phyloP scores from a whole-genome alignment of 2,888 invertebrate genomes.

The Pollenia angustigena region DNA sequence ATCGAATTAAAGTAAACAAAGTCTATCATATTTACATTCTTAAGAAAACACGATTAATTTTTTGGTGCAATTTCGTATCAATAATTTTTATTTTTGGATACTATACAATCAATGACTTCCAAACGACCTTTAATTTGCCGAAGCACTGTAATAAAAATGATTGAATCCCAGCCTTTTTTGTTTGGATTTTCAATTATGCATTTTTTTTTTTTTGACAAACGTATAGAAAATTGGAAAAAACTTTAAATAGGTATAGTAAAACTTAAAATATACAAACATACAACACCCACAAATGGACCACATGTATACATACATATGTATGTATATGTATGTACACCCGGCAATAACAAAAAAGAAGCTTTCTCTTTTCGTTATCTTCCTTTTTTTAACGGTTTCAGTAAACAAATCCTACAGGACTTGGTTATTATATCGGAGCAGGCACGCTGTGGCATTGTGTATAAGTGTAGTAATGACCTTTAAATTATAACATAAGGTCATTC shows the following conservation, averaged over 20 bases:
- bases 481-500: slow-evolving; percentile 59
- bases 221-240: neutral
- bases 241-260: neutral
- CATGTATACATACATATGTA: neutral
- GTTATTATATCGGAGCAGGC: neutral
- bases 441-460: neutral
- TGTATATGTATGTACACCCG: neutral
- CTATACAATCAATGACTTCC: slow-evolving; percentile 49
- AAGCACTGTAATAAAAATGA: neutral
- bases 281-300: neutral
- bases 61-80: slow-evolving; percentile 30
- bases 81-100: slow-evolving; percentile 35
- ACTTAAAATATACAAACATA: neutral
- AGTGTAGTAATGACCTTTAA: slow-evolving; percentile 61
- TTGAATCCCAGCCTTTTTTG: slow-evolving; percentile 25
- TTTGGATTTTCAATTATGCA: slow-evolving; percentile 22
- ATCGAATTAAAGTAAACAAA: neutral
- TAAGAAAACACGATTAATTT: neutral
- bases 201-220: slow-evolving; percentile 20
- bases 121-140: slow-evolving; percentile 63
- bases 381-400: slow-evolving; percentile 6
- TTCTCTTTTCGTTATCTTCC: slow-evolving; percentile 8
- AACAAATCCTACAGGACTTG: slow-evolving; percentile 56
- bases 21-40: neutral
- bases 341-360: neutral